Base-by-base conservation (phyloP, 2,113 vertebrate species). In the Tragelaphus buxtoni region DNA sequence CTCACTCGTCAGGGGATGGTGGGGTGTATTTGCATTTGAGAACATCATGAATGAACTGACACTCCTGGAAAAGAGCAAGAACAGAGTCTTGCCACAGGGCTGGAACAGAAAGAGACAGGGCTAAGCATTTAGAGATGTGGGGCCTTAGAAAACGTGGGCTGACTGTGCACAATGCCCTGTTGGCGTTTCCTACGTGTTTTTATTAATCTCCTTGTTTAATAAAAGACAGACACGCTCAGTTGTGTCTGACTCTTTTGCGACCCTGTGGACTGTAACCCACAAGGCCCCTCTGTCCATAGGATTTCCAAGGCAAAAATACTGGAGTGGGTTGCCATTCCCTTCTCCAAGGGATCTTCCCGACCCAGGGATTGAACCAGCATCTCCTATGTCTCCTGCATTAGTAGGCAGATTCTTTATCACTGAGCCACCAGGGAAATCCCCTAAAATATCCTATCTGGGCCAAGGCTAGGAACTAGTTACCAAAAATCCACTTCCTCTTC, bases 101-200 rank as follows among this genome's bases (percentile, higher is more conserved):
- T 32, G 69, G 87, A 18, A 16, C 16, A 18, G 55, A 84, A 35
- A 24, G 42, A 45, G 74, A 4, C 8, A 3, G 24, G 55, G n/a
- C 22, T 16, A 20, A 2, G 4, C 2, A 3, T 5, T 12, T 26
- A 49, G 1, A 30, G 32, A 47, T 0, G 1, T 0, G 42, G 22
- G 20, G 12, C 45, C 42, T 85, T 35, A 35, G 35, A 35, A 35
- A 35, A 35, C 35, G 35, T 35, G 35, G 58, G 74, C 77, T 58
- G 45, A 56, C 35, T 3, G 32, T 3, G 30, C 42, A 7, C 12
- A 1, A 17, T 61, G 45, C 47, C 80, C 63, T 85, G 24, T 28
- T 49, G 65, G 49, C 18, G 16, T 79, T 92, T 51, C 13, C 60
- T 14, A 9, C 7, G 5, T 55, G 10, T 63, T 86, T 30, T 86